Conservation (phyloP, 1,140 invertebrate species). For the Calephelis nemesis region DNA sequence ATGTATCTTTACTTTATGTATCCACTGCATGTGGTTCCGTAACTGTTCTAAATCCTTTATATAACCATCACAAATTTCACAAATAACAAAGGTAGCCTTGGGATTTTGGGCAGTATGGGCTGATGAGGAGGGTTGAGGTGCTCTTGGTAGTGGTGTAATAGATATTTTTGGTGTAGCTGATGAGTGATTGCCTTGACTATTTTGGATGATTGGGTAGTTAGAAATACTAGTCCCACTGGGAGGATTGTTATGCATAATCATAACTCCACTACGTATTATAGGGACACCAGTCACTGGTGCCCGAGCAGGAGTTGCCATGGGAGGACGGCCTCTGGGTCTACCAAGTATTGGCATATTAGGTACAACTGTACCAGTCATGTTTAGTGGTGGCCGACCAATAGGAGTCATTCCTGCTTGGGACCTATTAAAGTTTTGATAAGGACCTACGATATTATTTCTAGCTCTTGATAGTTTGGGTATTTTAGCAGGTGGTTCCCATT, state of each 20-base stretch:
- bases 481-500: slow-evolving; percentile 96
- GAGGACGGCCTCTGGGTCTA: slow-evolving; percentile 64
- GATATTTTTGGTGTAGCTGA: slow-evolving; percentile 89
- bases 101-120: slow-evolving; percentile 57
- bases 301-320: slow-evolving; percentile 49
- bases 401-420: slow-evolving; percentile 59
- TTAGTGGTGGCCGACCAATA: slow-evolving; percentile 55
- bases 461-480: slow-evolving; percentile 85
- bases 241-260: slow-evolving; percentile 72
- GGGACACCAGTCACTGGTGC: slow-evolving; percentile 65
- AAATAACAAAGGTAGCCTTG: slow-evolving; percentile 91
- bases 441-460: slow-evolving; percentile 64
- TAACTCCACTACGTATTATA: slow-evolving; percentile 68
- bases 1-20: slow-evolving; percentile 97
- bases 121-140: slow-evolving; percentile 78
- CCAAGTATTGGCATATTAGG: slow-evolving; percentile 56
- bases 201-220: slow-evolving; percentile 66
- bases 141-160: slow-evolving; percentile 92
- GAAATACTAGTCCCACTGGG: slow-evolving; percentile 60
- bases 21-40: slow-evolving; percentile 97
- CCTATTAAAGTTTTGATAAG: slow-evolving; percentile 63
- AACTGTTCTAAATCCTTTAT: slow-evolving; percentile 96
- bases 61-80: slow-evolving; percentile 97
- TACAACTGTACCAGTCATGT: slow-evolving; percentile 44
- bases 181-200: slow-evolving; percentile 58